Evolutionary conservation across 1,140 invertebrate species (phyloP).

Genomic region (Ericerus pela): DNA sequence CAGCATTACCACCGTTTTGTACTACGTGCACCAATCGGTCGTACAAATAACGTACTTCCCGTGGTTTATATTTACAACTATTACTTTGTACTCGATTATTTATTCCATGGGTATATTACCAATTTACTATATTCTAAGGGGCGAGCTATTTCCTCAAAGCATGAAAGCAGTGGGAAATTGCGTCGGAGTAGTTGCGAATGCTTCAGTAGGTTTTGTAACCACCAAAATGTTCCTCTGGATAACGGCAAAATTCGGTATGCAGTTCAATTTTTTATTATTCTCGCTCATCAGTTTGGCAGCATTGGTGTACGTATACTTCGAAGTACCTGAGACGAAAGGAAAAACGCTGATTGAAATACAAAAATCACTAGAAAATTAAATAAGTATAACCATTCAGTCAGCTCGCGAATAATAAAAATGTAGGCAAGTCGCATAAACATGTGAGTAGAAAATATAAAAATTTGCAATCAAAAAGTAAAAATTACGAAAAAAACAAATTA

Average conservation of each 20-base stretch:
- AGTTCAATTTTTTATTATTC: constrained; percentile 67
- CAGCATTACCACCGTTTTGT: constrained; percentile 25
- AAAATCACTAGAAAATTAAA: constrained; percentile 24
- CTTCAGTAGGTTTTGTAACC: constrained; percentile 44
- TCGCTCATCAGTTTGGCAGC: constrained; percentile 47
- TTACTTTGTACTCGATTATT: constrained; percentile 41
- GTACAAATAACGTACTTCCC: constrained; percentile 29
- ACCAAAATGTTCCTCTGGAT: constrained; percentile 57
- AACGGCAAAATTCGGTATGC: constrained; percentile 40
- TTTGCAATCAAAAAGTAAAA: no score
- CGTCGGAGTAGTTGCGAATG: constrained; percentile 31
- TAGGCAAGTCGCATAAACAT: no score
- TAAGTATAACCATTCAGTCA: no score
- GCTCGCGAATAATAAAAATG: no score
- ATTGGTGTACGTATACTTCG: constrained; percentile 37
- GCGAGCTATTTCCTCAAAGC: constrained; percentile 44
- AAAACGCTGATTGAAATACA: constrained; percentile 60
- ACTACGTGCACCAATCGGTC: constrained; percentile 34
- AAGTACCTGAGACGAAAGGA: constrained; percentile 68
- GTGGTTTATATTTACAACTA: constrained; percentile 37
- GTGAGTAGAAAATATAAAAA: no score
- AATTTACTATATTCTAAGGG: constrained; percentile 42
- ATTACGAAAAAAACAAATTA: no score
- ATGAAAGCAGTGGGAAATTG: constrained; percentile 40
- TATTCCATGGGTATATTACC: constrained; percentile 38